phyloP scores from a whole-genome alignment of 2,113 vertebrate genomes.

The Nesospiza acunhae region DNA sequence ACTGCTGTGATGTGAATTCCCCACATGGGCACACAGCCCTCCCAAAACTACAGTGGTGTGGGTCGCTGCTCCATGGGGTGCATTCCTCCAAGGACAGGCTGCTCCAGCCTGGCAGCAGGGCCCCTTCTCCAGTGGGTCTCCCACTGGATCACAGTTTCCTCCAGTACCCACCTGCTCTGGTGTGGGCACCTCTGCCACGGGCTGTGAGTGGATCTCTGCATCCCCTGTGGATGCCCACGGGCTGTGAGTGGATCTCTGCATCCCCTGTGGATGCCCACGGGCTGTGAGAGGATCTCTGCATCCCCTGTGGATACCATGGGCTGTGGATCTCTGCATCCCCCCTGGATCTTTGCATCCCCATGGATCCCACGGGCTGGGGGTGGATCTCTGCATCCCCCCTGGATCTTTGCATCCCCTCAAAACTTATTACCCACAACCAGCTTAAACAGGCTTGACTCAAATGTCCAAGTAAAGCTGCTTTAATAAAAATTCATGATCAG shows the following conservation, averaged over 20 bases:
- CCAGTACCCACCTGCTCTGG: background rate
- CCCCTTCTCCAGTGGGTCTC: fast-evolving
- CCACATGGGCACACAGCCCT: fast-evolving
- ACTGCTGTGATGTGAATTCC: background rate
- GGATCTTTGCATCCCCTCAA: background rate
- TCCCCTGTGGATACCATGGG: background rate
- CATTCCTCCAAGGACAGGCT: background rate
- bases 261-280: background rate
- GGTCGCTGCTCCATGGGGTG: background rate
- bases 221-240: no score
- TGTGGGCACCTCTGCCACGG: background rate
- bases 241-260: background rate
- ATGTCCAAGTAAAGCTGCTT: background rate
- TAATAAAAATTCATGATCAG: background rate
- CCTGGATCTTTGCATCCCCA: background rate
- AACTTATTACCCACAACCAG: background rate
- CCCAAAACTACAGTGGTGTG: background rate
- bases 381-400: background rate
- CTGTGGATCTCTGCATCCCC: background rate
- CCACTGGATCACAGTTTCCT: background rate
- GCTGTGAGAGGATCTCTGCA: background rate
- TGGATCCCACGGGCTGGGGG: background rate
- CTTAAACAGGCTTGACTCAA: background rate
- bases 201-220: background rate
- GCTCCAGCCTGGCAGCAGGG: background rate